Evolutionary conservation across 2,797 vertebrate species (phyloP), one percentile per base, ranked within the genome.

Genomic region (Acrossocheilus wenchowensis): DNA sequence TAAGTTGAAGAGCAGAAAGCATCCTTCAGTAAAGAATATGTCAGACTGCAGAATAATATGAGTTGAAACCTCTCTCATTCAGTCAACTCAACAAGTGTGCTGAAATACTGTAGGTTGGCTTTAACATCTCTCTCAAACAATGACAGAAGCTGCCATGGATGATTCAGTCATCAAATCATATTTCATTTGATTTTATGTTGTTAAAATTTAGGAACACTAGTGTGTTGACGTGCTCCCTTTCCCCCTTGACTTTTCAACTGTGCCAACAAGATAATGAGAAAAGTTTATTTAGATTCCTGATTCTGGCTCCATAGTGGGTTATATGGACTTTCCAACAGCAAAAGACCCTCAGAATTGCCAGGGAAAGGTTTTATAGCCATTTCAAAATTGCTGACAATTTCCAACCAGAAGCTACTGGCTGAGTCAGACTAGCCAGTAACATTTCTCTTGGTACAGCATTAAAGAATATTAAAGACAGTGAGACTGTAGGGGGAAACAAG

Each of bases 331-430:
- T 66, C 43, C 23, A 52, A 64, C 69, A 39, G 30, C 54, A 73
- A 74, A 81, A 64, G 30, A 34, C 41, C 26, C 52, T 45, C 39
- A 23, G 6, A 39, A 62, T 81, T 64, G 43, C 68, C 43, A 80
- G 21, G 41, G 43, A 52, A 78, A 74, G 5, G 41, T 48, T 74
- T 81, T 74, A 86, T 81, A 21, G 69, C 15, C 1, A 6, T 66
- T 81, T 81, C 5, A 39, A 72, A 60, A 72, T 79, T 60, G 26
- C 66, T 79, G 39, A 79, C 50, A 41, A 66, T 80, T 85, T 80
- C 52, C 78, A 66, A 1, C 21, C 78, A 64, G 77, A 71, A 62
- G 21, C 74, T 23, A 30, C 26, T 34, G 50, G 50, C 30, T 73
- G 57, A 84, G 30, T 39, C n/a, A 72, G 34, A 83, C 26, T 62